Evolutionary conservation across 2,797 vertebrate species (phyloP).

Genomic region (Fringilla coelebs): DNA sequence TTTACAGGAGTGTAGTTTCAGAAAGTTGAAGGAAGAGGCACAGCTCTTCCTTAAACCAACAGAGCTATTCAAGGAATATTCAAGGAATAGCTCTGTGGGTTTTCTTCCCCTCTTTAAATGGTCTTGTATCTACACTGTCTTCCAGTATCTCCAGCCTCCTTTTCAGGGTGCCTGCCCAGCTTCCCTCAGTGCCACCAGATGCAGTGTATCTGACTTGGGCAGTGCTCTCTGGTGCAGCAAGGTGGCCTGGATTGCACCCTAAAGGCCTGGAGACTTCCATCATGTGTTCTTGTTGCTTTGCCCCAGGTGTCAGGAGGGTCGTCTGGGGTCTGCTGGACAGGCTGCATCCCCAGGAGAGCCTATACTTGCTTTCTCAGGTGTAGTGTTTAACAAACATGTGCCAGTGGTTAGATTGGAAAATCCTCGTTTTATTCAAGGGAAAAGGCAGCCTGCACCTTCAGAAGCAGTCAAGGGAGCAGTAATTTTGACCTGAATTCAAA

Average conservation of each 20-base stretch:
- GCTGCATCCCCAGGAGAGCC: neutral
- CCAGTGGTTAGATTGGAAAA: neutral
- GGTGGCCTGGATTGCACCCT: neutral
- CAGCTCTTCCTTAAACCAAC: too few species aligned
- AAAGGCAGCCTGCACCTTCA: neutral
- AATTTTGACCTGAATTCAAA: neutral
- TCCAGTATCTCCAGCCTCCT: neutral
- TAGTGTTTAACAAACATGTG: neutral
- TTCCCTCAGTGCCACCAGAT: neutral
- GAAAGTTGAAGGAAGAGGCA: neutral
- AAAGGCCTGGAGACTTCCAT: neutral
- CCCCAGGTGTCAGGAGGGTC: neutral
- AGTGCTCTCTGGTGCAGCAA: neutral
- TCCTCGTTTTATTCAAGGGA: neutral
- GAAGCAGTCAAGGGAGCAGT: neutral
- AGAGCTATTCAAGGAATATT: too few species aligned
- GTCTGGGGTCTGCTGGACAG: neutral
- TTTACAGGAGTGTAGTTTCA: neutral
- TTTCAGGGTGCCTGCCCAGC: neutral
- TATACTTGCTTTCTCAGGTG: neutral
- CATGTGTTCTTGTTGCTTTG: neutral
- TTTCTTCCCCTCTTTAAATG: neutral
- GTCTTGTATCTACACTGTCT: fast-evolving
- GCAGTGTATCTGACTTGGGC: fast-evolving
- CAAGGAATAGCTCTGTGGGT: neutral